Evolutionary conservation across 2,113 vertebrate genomes (phyloP).

Genomic region (Motacilla alba): DNA sequence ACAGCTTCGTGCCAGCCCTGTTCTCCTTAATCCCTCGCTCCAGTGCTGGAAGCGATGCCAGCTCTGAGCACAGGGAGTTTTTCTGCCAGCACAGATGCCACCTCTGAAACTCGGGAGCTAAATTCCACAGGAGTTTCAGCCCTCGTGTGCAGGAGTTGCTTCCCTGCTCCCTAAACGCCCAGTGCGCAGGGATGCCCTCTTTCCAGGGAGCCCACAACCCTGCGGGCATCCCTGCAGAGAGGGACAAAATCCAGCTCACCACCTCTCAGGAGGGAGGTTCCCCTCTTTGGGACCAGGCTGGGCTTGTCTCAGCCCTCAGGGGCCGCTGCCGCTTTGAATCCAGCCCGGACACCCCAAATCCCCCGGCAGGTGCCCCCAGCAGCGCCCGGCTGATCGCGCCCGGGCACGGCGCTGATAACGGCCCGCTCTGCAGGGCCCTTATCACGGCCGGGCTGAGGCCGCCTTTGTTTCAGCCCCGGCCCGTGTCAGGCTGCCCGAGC

Average conservation of each 20-base stretch:
- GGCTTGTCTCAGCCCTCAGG: neutral
- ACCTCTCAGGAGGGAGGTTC: accelerated
- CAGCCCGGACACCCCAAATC: neutral
- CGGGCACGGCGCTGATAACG: neutral
- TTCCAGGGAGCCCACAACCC: accelerated
- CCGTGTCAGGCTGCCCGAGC: neutral
- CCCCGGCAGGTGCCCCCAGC: neutral
- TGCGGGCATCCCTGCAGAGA: accelerated
- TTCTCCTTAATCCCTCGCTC: neutral
- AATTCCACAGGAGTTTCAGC: neutral
- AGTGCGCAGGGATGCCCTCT: accelerated
- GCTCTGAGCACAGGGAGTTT: neutral
- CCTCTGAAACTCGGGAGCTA: neutral
- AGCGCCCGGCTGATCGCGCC: neutral
- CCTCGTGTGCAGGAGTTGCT: neutral
- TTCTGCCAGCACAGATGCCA: neutral
- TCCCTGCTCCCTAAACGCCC: neutral
- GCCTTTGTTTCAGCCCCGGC: neutral
- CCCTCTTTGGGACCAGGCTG: neutral
- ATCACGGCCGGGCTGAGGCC: neutral
- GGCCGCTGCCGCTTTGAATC: neutral
- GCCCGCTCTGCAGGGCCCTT: neutral
- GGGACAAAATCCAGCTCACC: neutral
- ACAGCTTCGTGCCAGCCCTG: neutral
- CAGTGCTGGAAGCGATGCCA: neutral